A percentile compares a stretch with the other conserved stretches of the same genome.
phyloP scores from a whole-genome alignment of 1,140 invertebrate species.

The Aplysia californica region DNA sequence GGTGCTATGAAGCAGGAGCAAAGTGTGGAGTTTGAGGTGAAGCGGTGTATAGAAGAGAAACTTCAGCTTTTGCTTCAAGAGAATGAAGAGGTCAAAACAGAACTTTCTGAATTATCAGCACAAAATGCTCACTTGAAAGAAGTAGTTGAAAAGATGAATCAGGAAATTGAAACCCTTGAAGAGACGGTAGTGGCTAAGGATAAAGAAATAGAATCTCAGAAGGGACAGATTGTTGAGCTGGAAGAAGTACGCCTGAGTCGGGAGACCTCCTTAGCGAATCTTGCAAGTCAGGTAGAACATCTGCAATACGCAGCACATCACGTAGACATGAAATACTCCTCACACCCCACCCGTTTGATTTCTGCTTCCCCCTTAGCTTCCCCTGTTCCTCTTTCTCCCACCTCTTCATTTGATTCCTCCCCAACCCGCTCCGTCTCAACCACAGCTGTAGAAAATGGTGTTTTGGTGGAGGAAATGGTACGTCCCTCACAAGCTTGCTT shows the following conservation, averaged over 20 bases:
- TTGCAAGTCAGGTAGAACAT: constrained; percentile 5
- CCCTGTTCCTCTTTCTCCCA: too few species aligned
- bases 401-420: too few species aligned
- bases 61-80: not conserved
- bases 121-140: not conserved
- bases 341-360: not conserved
- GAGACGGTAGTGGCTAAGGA: not conserved
- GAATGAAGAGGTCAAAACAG: not conserved
- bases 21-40: not conserved
- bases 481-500: constrained; percentile 11
- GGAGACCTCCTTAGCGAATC: not conserved
- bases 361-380: constrained; percentile 1
- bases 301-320: too few species aligned
- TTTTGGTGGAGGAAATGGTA: not conserved
- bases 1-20: not conserved
- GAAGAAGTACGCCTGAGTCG: not conserved
- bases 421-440: too few species aligned
- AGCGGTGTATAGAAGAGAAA: not conserved
- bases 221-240: constrained; percentile 6
- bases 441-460: too few species aligned
- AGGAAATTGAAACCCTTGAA: not conserved
- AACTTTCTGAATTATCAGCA: not conserved
- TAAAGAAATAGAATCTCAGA: not conserved
- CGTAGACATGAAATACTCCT: too few species aligned
- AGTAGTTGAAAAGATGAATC: not conserved